Conservation (phyloP, 1,140 invertebrate genomes). For the Plutomurus gul region DNA sequence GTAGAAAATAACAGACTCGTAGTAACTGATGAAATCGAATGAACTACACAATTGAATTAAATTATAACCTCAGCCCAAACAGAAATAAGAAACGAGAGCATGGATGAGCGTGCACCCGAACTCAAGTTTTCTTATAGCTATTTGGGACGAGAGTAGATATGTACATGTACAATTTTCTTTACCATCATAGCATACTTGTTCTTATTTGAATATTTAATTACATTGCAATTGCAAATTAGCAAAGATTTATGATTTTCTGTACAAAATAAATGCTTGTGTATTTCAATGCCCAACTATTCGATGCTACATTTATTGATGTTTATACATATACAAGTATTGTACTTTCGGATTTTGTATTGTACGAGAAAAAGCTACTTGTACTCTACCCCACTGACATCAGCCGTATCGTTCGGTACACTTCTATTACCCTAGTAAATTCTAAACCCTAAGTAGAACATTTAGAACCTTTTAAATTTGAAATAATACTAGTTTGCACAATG, state of each 20-base stretch:
- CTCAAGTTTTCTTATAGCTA: too few relatives aligned
- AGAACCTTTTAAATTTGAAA: conserved; percentile 46
- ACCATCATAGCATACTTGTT: not conserved
- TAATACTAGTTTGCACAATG: conserved; percentile 61
- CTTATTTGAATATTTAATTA: conserved; percentile 12
- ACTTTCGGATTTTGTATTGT: conserved; percentile 11
- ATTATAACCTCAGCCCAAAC: too few relatives aligned
- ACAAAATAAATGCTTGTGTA: conserved; percentile 5
- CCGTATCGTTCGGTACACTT: too few relatives aligned
- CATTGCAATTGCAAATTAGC: not conserved
- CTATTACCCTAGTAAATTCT: not conserved
- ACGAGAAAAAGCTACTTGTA: too few relatives aligned
- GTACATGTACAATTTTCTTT: not conserved
- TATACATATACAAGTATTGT: conserved; percentile 1
- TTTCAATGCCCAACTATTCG: not conserved
- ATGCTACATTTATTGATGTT: not conserved
- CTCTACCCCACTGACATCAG: too few relatives aligned
- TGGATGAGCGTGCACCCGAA: too few relatives aligned
- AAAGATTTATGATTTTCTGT: conserved; percentile 12
- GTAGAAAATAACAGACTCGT: too few relatives aligned
- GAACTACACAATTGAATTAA: too few relatives aligned
- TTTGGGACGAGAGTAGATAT: not conserved
- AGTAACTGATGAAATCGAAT: too few relatives aligned
- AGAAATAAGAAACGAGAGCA: too few relatives aligned
- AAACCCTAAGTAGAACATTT: conserved; percentile 38